Evolutionary conservation across 2,888 invertebrate species (phyloP).

Genomic region (Xestia xanthographa): DNA sequence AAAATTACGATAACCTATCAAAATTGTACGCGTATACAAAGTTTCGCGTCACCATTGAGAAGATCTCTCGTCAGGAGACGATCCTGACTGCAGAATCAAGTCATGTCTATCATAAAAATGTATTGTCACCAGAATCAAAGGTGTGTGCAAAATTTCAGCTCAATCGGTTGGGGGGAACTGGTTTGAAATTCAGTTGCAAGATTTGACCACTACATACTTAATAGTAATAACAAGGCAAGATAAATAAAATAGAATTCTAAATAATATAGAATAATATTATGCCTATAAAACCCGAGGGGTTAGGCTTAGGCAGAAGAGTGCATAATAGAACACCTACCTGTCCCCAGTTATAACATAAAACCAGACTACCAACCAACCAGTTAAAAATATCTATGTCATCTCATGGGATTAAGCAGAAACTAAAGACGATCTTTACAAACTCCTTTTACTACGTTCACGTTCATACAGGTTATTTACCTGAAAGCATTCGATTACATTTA

Average conservation of each 20-base stretch:
- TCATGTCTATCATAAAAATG: not conserved
- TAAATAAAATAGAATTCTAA: not conserved
- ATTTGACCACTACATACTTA: not conserved
- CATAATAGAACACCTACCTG: not conserved
- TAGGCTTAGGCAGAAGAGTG: not conserved
- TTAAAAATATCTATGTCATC: too few species aligned
- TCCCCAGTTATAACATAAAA: not conserved
- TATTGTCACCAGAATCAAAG: not conserved
- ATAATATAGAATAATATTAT: not conserved
- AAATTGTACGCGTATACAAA: not conserved
- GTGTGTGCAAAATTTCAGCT: not conserved
- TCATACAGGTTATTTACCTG: not conserved
- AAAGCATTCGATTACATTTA: constrained; percentile 30
- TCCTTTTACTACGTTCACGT: not conserved
- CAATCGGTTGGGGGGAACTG: not conserved
- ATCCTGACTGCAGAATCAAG: not conserved
- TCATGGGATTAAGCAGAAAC: not conserved
- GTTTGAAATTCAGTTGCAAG: not conserved
- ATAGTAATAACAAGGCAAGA: not conserved
- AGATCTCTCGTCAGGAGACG: not conserved
- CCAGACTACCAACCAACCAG: too few species aligned
- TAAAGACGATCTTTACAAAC: not conserved
- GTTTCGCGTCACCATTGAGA: not conserved
- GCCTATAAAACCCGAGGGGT: not conserved
- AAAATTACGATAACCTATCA: not conserved